Evolutionary conservation across 2,888 invertebrate genomes (phyloP).

Genomic region (Cataglyphis albicans): DNA sequence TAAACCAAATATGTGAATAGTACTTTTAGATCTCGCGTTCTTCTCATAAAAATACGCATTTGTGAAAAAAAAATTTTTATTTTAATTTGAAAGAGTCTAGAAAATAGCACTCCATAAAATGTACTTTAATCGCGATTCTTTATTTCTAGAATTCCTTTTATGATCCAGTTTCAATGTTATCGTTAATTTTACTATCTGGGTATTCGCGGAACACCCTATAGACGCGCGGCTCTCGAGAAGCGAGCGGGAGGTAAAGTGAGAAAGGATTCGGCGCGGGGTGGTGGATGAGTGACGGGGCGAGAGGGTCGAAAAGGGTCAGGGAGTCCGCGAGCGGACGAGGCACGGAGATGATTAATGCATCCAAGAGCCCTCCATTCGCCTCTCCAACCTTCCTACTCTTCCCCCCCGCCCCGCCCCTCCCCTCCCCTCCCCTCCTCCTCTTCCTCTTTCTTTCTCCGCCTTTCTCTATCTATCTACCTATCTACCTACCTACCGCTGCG

Average conservation of each 20-base stretch:
- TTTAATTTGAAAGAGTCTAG: too few species aligned
- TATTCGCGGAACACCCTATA: slow-evolving; percentile 28
- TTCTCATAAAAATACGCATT: not conserved
- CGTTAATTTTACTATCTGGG: not conserved
- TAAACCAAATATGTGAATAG: not conserved
- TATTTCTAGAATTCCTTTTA: not conserved
- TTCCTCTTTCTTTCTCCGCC: slow-evolving; percentile 24
- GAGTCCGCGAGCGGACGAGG: slow-evolving; percentile 68
- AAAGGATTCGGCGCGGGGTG: slow-evolving; percentile 37
- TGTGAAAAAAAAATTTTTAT: not conserved
- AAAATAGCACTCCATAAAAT: not conserved
- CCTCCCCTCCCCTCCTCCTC: slow-evolving; percentile 1
- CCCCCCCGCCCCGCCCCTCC: not conserved
- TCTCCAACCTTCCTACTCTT: slow-evolving; percentile 58
- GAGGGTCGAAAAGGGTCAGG: slow-evolving; percentile 57
- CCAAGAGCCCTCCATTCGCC: slow-evolving; percentile 76
- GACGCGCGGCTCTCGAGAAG: slow-evolving; percentile 18
- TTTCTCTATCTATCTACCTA: slow-evolving; percentile 44
- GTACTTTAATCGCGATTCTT: not conserved
- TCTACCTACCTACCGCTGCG: slow-evolving; percentile 53
- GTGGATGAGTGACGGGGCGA: slow-evolving; percentile 41
- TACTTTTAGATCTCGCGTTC: not conserved
- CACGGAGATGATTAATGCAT: slow-evolving; percentile 81
- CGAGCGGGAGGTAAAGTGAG: slow-evolving; percentile 49
- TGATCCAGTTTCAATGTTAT: not conserved